These are phyloP conservation scores for Tetragonisca angustula DNA, from an alignment of 2,888 invertebrate genomes.

Conservation along the genomic window DNA sequence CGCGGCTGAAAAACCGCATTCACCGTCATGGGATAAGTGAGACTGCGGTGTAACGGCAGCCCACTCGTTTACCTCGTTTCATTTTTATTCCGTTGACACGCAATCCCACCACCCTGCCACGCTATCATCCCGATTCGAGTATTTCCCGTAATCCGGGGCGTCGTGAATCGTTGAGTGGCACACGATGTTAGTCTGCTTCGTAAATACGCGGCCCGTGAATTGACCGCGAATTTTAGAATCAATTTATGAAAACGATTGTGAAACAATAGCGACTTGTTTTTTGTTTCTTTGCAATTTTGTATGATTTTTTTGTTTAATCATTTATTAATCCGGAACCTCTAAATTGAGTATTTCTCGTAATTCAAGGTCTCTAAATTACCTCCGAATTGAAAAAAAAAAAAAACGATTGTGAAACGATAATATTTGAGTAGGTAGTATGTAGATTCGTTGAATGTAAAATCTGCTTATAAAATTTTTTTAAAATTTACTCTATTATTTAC, in stretches of 20 bases:
- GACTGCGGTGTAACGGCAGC: slow-evolving; percentile 41
- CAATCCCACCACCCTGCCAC: background rate
- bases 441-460: too few species aligned
- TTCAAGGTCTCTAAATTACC: too few species aligned
- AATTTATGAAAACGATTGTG: background rate
- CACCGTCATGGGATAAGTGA: slow-evolving; percentile 36
- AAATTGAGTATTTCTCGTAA: too few species aligned
- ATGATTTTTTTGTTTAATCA: too few species aligned
- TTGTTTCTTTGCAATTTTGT: too few species aligned
- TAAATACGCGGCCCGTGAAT: background rate
- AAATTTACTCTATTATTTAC: too few species aligned
- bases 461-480: too few species aligned
- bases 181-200: background rate
- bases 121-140: slow-evolving; percentile 10
- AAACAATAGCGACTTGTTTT: too few species aligned
- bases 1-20: slow-evolving; percentile 43
- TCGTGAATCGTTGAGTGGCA: background rate
- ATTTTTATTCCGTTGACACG: slow-evolving; percentile 25
- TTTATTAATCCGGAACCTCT: too few species aligned
- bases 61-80: slow-evolving; percentile 39
- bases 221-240: background rate
- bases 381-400: too few species aligned
- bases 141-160: slow-evolving; percentile 11
- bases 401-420: too few species aligned
- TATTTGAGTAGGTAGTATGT: too few species aligned